Conservation (phyloP, 2,888 invertebrate genomes). For the Lithosia quadra region DNA sequence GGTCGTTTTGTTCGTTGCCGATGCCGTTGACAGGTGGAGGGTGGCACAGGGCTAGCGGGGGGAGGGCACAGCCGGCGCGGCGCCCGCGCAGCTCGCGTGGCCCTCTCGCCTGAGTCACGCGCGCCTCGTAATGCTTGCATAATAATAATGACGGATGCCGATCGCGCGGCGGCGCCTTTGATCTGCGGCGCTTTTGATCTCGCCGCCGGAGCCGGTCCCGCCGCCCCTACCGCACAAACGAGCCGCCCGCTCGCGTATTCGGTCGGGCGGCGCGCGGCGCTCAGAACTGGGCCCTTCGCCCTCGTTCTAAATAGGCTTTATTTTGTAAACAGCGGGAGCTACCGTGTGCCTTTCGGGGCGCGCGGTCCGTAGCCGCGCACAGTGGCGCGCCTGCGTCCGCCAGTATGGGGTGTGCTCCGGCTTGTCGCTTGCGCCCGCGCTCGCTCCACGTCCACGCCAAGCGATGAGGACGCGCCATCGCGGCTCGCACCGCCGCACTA, state of each 20-base stretch:
- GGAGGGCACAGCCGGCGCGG: slow-evolving; percentile 63
- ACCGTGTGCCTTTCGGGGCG: slow-evolving; percentile 69
- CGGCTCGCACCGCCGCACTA: slow-evolving; percentile 57
- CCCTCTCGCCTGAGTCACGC: slow-evolving; percentile 86
- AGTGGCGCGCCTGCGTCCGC: slow-evolving; percentile 70
- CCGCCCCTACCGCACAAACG: slow-evolving; percentile 84
- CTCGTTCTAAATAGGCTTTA: slow-evolving; percentile 85
- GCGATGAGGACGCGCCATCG: slow-evolving; percentile 59
- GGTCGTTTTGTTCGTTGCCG: slow-evolving; percentile 59
- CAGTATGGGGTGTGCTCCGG: slow-evolving; percentile 81
- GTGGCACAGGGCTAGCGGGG: slow-evolving; percentile 60
- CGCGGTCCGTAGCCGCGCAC: slow-evolving; percentile 43
- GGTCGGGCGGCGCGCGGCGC: slow-evolving; percentile 81
- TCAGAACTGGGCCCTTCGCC: slow-evolving; percentile 81
- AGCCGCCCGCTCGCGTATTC: slow-evolving; percentile 84
- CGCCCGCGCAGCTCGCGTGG: slow-evolving; percentile 85
- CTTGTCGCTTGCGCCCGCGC: slow-evolving; percentile 56
- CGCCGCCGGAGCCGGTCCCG: slow-evolving; percentile 83
- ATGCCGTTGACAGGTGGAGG: slow-evolving; percentile 71
- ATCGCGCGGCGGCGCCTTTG: slow-evolving; percentile 87
- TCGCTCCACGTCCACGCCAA: slow-evolving; percentile 50
- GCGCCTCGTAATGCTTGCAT: slow-evolving; percentile 87
- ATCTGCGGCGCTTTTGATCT: slow-evolving; percentile 85
- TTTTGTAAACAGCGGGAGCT: slow-evolving; percentile 85
- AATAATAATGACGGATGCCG: slow-evolving; percentile 88